Percentiles rank a stretch among this genome's conserved stretches.
These are phyloP conservation scores for Tinea semifulvella DNA, from an alignment of 2,888 invertebrate species.

Conservation along the genomic window DNA sequence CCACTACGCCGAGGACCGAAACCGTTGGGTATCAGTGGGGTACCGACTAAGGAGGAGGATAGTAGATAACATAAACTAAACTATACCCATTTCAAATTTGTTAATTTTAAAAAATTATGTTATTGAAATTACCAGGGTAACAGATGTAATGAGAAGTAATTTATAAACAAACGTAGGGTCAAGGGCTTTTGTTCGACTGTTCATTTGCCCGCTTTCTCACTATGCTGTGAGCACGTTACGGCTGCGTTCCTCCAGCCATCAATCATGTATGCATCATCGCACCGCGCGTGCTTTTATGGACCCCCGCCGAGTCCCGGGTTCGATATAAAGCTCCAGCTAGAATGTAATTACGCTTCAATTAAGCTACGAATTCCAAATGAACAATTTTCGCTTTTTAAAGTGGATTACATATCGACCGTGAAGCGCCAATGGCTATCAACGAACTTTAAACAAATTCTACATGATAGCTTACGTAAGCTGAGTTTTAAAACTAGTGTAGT, in stretches of 20 bases:
- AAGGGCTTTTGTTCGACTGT: slow-evolving; percentile 49
- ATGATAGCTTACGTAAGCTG: too few relatives aligned
- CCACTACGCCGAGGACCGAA: too few relatives aligned
- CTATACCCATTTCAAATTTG: too few relatives aligned
- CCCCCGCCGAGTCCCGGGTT: background rate
- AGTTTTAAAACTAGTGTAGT: too few relatives aligned
- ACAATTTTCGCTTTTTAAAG: slow-evolving; percentile 12
- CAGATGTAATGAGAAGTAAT: slow-evolving; percentile 21
- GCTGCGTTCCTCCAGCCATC: slow-evolving; percentile 52
- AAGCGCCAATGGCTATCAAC: too few relatives aligned
- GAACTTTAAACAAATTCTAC: too few relatives aligned
- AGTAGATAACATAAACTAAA: too few relatives aligned
- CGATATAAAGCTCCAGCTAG: background rate
- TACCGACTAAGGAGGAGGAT: too few relatives aligned
- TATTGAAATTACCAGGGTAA: slow-evolving; percentile 19
- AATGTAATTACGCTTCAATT: slow-evolving; percentile 45
- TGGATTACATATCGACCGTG: too few relatives aligned
- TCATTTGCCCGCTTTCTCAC: slow-evolving; percentile 25
- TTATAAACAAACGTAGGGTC: slow-evolving; percentile 38
- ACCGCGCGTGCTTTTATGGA: slow-evolving; percentile 47
- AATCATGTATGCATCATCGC: slow-evolving; percentile 65
- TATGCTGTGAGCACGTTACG: slow-evolving; percentile 21
- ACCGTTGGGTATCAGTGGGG: too few relatives aligned
- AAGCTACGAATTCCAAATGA: slow-evolving; percentile 20
- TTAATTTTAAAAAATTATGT: too few relatives aligned